Percentiles rank a stretch among this genome's conserved stretches.
Evolutionary conservation across 2,888 invertebrate genomes (phyloP).

Genomic region (Volucella inanis): DNA sequence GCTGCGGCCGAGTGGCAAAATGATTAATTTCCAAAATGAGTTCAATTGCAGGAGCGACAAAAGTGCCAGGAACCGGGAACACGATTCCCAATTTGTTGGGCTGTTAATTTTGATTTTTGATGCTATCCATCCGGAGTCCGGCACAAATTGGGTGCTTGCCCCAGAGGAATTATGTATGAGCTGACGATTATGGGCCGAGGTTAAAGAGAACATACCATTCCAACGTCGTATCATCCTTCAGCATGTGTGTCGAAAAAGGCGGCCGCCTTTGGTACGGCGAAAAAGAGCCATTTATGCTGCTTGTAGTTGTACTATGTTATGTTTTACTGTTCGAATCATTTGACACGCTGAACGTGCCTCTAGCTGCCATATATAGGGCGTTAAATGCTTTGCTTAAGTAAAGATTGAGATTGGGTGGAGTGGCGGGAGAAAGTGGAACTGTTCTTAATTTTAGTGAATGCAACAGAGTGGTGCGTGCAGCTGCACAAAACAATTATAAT

Average conservation of each 20-base stretch:
- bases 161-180: conserved; percentile 25
- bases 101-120: background rate
- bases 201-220: background rate
- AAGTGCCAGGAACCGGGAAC: conserved; percentile 32
- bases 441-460: background rate
- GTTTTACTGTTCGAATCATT: conserved; percentile 53
- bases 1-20: conserved; percentile 52
- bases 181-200: conserved; percentile 23
- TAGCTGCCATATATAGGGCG: conserved; percentile 35
- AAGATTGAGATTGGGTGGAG: conserved; percentile 11
- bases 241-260: background rate
- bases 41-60: conserved; percentile 56
- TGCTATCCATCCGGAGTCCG: background rate
- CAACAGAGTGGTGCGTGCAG: conserved; percentile 20
- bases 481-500: conserved; percentile 36
- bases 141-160: conserved; percentile 18
- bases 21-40: conserved; percentile 66
- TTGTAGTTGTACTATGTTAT: conserved; percentile 25
- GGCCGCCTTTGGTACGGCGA: conserved; percentile 7
- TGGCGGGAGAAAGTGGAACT: background rate
- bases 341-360: conserved; percentile 58
- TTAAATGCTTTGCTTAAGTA: conserved; percentile 9
- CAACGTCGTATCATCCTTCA: background rate
- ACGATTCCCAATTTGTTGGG: conserved; percentile 44
- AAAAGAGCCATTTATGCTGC: conserved; percentile 4